Evolutionary conservation across 1,140 invertebrate species (phyloP).

Genomic region (Drosophila guanche): DNA sequence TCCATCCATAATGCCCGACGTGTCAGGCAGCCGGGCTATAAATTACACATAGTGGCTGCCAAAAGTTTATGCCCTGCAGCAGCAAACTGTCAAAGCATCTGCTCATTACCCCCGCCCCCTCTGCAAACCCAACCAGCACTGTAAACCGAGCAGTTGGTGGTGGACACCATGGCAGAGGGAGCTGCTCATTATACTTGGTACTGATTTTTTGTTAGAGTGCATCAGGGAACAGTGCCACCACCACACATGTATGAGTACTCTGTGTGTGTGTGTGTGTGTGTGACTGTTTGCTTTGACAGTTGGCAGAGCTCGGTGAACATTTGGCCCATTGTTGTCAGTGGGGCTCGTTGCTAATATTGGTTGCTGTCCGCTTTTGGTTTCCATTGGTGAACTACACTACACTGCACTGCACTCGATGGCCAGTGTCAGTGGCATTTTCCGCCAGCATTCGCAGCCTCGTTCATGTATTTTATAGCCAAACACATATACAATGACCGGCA

Average conservation of each 20-base stretch:
- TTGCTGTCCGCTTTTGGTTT: conserved; percentile 51
- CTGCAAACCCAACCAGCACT: conserved; percentile 15
- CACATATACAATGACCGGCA: conserved; percentile 39
- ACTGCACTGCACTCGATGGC: conserved; percentile 33
- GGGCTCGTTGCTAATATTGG: conserved; percentile 77
- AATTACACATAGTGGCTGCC: conserved; percentile 60
- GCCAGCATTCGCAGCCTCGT: conserved; percentile 45
- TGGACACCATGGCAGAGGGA: conserved; percentile 6
- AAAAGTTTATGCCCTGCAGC: conserved; percentile 73
- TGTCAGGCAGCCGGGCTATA: conserved; percentile 37
- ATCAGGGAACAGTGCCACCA: conserved; percentile 48
- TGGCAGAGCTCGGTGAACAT: conserved; percentile 53
- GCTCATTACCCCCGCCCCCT: conserved; percentile 58
- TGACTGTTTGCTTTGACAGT: conserved; percentile 34
- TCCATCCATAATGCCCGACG: conserved; percentile 58
- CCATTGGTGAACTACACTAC: conserved; percentile 10
- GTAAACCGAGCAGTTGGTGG: conserved; percentile 36
- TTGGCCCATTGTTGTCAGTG: conserved; percentile 75
- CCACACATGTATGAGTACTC: conserved; percentile 43
- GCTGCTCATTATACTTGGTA: conserved; percentile 71
- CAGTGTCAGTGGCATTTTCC: conserved; percentile 60
- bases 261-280: conserved; percentile 6
- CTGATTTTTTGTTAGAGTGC: conserved; percentile 37
- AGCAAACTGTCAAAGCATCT: conserved; percentile 77
- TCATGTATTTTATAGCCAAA: conserved; percentile 76